Evolutionary conservation across 2,888 invertebrate genomes (phyloP), one percentile per base, ranked within the genome.

Genomic region (Mesorhabditis belari): DNA sequence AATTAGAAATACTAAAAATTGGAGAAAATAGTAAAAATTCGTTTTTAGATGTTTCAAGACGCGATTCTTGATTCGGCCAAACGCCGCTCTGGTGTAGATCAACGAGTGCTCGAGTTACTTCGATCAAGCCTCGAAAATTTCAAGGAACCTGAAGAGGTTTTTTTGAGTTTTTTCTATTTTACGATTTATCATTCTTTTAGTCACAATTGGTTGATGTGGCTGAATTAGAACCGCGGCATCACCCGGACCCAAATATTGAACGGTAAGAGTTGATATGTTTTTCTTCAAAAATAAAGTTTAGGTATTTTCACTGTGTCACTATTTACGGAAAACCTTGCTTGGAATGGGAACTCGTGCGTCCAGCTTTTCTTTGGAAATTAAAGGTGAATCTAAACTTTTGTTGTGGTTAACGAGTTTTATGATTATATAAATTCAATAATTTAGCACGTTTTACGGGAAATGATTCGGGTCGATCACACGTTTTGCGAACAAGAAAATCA

Each of bases 391-490:
- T 50, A 29, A 24, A 49, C 26, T 24, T 19, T 3, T 29, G 49
- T 29, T 19, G 12, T 6, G 3, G 44, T 5, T 23, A 61, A 12
- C 44, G 3, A 12, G n/a, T 58, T 56, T 60, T 4, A 24, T 29
- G 21, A 58, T 26, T 24, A 60, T 23, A 35, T 35, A 21, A 19
- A 35, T 44, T 12, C 23, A 5, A 21, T 23, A n/a, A 29, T 72
- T 58, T 29, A 75, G 73, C 58, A 64, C n/a, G 70, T 73, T 23
- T 64, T 73, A 57, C 62, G 75, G 24, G 69, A 71, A 51, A 73
- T 73, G 75, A 53, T 63, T 26, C 53, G 56, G 6, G 55, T 62
- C 12, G 72, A 73, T 25, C 54, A 60, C 3, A 23, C 50, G 51
- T 55, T 58, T 49, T 58, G 52, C 12, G 63, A 28, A 12, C 49